These are phyloP conservation scores for Ariolimax columbianus DNA, from an alignment of 2,888 invertebrate genomes.

Conservation along the genomic window DNA sequence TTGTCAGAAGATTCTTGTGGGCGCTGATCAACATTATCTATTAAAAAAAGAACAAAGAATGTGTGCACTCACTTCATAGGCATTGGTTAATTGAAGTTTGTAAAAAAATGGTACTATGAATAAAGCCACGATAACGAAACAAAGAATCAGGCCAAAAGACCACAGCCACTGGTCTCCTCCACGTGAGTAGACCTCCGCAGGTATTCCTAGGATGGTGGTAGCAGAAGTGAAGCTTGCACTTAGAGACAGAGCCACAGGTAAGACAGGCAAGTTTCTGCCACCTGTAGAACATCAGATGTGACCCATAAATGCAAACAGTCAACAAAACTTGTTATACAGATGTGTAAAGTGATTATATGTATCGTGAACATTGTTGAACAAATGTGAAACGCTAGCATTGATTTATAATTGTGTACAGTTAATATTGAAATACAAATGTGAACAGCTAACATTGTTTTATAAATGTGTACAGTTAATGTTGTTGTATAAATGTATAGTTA, in stretches of 20 bases:
- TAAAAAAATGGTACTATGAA: slow-evolving; percentile 72
- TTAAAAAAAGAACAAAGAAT: background rate
- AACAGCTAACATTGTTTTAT: too few species aligned
- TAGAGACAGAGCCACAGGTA: slow-evolving; percentile 68
- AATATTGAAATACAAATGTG: too few species aligned
- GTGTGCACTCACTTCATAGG: slow-evolving; percentile 67
- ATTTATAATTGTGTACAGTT: too few species aligned
- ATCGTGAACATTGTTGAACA: too few species aligned
- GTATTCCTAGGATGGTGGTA: slow-evolving; percentile 69
- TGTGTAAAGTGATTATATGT: too few species aligned
- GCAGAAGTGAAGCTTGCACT: slow-evolving; percentile 71
- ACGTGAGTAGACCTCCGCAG: slow-evolving; percentile 68
- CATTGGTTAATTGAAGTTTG: slow-evolving; percentile 69
- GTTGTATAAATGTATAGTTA: too few species aligned
- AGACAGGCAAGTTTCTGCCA: slow-evolving; percentile 64
- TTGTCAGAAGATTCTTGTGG: too few species aligned
- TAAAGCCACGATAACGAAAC: slow-evolving; percentile 82
- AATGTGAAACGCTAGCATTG: too few species aligned
- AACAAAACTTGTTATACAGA: too few species aligned
- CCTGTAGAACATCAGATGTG: slow-evolving; percentile 60
- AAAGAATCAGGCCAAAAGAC: slow-evolving; percentile 86
- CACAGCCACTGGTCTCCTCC: slow-evolving; percentile 84
- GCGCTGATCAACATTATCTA: too few species aligned
- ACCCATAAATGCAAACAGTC: too few species aligned
- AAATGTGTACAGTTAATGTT: too few species aligned